These are phyloP conservation scores for Lepidostoma basale DNA, from an alignment of 1,140 invertebrate genomes.

Conservation along the genomic window DNA sequence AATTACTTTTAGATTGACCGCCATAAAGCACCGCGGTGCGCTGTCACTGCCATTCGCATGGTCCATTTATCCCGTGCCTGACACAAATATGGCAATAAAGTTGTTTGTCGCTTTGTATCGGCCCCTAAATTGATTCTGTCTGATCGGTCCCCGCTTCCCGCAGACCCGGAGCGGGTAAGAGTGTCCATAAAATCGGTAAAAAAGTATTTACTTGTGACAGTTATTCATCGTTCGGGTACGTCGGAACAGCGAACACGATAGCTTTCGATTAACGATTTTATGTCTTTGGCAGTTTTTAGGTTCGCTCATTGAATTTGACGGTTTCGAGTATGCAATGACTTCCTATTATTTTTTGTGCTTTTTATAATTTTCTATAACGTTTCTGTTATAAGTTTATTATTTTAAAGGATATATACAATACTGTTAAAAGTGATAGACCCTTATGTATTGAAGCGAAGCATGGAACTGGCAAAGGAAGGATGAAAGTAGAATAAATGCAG, in stretches of 20 bases:
- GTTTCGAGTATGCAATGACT: too few relatives aligned
- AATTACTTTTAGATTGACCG: conserved; percentile 44
- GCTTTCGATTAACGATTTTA: background rate
- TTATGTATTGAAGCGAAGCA: too few relatives aligned
- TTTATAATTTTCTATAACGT: too few relatives aligned
- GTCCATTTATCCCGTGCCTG: conserved; percentile 29
- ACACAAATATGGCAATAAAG: conserved; percentile 42
- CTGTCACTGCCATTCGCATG: conserved; percentile 35
- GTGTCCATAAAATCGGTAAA: conserved; percentile 8
- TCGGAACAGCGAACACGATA: too few relatives aligned
- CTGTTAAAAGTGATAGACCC: too few relatives aligned
- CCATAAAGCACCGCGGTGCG: conserved; percentile 40
- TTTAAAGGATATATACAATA: too few relatives aligned
- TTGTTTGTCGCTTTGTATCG: conserved; percentile 30
- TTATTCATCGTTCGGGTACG: background rate
- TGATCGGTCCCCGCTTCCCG: background rate
- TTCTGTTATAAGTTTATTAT: too few relatives aligned
- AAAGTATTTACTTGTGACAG: background rate
- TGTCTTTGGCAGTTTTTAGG: background rate
- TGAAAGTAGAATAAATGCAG: too few relatives aligned
- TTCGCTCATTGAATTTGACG: background rate
- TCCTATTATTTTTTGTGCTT: too few relatives aligned
- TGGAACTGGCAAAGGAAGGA: too few relatives aligned
- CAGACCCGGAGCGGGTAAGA: background rate
- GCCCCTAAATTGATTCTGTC: conserved; percentile 13